Percentiles rank a stretch among this genome's conserved stretches.
These are phyloP conservation scores for Callopanchax toddi DNA, from an alignment of 2,113 vertebrate species.

Conservation along the genomic window DNA sequence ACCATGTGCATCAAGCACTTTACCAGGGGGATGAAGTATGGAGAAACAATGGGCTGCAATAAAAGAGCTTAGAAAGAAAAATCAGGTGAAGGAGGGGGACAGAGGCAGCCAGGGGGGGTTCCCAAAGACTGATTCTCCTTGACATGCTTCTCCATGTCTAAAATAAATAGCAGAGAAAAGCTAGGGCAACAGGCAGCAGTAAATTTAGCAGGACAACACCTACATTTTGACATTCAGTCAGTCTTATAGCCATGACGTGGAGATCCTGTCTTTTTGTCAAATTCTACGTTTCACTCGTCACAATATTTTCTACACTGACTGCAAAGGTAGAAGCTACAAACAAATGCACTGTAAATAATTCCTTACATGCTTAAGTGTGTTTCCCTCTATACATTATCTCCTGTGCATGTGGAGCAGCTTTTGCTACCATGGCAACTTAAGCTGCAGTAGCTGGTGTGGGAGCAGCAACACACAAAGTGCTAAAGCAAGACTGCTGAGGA, in stretches of 20 bases:
- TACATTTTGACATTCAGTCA: constrained; percentile 46
- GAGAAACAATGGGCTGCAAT: constrained; percentile 30
- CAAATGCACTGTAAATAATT: constrained; percentile 22
- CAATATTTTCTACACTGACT: constrained; percentile 11
- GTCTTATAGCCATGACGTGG: constrained; percentile 27
- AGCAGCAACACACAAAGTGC: constrained; percentile 43
- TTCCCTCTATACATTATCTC: constrained; percentile 50
- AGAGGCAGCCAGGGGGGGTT: constrained; percentile 9
- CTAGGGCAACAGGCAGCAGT: constrained; percentile 27
- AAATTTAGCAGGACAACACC: constrained; percentile 36
- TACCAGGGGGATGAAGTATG: constrained; percentile 28
- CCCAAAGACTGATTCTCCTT: constrained; percentile 29
- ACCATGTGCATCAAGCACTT: constrained; percentile 37
- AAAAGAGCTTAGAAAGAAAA: constrained; percentile 12
- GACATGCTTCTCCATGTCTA: constrained; percentile 23
- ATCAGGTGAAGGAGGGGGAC: background rate
- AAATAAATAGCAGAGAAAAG: constrained; percentile 14
- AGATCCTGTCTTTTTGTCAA: constrained; percentile 29
- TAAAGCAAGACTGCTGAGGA: constrained; percentile 63
- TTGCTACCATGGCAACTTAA: constrained; percentile 75
- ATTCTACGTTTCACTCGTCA: constrained; percentile 5
- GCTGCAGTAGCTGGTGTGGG: constrained; percentile 45
- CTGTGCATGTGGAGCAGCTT: constrained; percentile 39
- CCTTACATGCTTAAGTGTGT: constrained; percentile 9
- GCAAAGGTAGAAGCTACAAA: constrained; percentile 18